Base-by-base conservation (phyloP, 2,113 vertebrate genomes). In the Sturnus vulgaris region DNA sequence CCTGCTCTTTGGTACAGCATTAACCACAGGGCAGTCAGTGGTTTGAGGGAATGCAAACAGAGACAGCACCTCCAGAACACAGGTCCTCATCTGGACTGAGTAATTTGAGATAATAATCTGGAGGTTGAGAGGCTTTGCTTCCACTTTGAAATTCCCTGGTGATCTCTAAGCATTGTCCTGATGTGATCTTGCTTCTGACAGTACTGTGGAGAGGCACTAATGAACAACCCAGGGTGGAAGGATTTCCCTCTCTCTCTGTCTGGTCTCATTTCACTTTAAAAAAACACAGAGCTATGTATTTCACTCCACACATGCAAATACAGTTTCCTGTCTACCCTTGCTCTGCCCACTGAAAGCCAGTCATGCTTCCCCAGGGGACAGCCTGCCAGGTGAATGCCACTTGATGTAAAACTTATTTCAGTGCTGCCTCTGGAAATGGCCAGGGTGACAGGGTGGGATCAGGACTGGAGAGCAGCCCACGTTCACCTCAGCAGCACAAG, bases 381-480 rank as follows among this genome's bases (percentile, higher is more conserved):
- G 68, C 82, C 85, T 94, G 86, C 76, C 82, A 73, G 79, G 59
- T 59, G 25, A 61, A 80, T 33, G 42, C 31, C 71, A 9, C 47
- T 80, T 14, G n/a, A 4, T 80, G 23, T 11, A 1, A 7, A 47
- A 82, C 1, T 0, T 12, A 37, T 80, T 52, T 50, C 53, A 49
- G 69, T 19, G 50, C 70, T 52, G 55, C 59, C 30, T n/a, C 69
- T 78, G 69, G 66, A 46, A 69, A 49, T 0, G 28, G 27, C 31
- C 35, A 0, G 5, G n/a, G 23, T 16, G 65, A 28, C 28, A n/a
- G 31, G 10, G 7, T 10, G 1, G 4, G 59, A 56, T 72, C 70
- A n/a, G 78, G 61, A 15, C 0, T 1, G 44, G 22, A 65, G 25
- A 25, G 10, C 61, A 84, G 63, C 50, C 57, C n/a, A 4, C 0